phyloP scores from a whole-genome alignment of 2,113 vertebrate species.

The Trinectes maculatus region DNA sequence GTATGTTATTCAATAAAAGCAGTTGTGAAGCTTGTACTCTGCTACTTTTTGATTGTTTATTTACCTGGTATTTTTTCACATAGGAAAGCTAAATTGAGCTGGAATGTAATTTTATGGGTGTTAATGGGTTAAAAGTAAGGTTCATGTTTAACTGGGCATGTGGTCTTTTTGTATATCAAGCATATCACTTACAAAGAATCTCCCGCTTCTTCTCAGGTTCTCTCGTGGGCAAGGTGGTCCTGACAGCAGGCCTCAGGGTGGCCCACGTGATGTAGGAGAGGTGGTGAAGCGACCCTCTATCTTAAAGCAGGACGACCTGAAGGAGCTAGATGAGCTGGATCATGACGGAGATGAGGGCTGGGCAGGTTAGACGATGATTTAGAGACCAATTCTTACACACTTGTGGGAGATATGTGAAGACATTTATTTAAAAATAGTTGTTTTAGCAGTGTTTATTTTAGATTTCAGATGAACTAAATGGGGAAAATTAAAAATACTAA shows the following conservation, averaged over 20 bases:
- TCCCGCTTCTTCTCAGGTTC: slow-evolving; percentile 79
- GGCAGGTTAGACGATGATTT: slow-evolving; percentile 82
- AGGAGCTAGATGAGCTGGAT: slow-evolving; percentile 93
- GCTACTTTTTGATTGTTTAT: neutral
- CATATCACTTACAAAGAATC: neutral
- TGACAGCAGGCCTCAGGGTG: slow-evolving; percentile 82
- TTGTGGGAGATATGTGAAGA: neutral
- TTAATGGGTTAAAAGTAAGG: neutral
- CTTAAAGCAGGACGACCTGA: slow-evolving; percentile 93
- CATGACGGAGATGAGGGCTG: slow-evolving; percentile 94
- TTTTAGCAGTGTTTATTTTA: too few relatives aligned
- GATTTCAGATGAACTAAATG: too few relatives aligned
- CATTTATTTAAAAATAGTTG: neutral
- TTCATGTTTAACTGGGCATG: neutral
- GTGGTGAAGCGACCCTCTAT: slow-evolving; percentile 90
- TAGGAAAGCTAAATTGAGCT: neutral
- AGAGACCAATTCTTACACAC: too few relatives aligned
- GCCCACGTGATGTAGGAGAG: slow-evolving; percentile 82
- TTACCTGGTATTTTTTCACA: too few relatives aligned
- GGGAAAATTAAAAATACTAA: too few relatives aligned
- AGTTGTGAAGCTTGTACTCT: neutral
- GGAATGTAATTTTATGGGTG: neutral
- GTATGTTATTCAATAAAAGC: slow-evolving; percentile 64
- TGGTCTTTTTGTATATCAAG: neutral
- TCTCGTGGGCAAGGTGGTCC: slow-evolving; percentile 84